Base-by-base conservation (phyloP, 2,113 vertebrate genomes). In the Penelope pileata region DNA sequence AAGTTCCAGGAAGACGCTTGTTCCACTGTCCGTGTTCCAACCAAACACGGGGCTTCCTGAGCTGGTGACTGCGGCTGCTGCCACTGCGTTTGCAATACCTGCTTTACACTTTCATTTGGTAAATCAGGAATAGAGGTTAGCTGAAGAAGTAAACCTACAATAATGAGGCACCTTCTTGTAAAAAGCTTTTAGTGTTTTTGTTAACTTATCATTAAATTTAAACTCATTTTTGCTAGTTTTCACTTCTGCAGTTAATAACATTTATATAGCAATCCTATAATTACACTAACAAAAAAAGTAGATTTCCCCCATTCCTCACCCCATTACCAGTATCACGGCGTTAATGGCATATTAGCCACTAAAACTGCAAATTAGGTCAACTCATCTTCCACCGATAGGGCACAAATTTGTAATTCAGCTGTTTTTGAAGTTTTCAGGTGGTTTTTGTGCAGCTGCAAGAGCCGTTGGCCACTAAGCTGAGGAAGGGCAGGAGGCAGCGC, bases 211-310 rank as follows among this genome's bases (percentile, higher is more conserved):
- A 56, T 85, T 91, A 81, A 74, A 86, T 92, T 92, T 74, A 92
- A 86, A 68, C 77, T 84, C n/a, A 26, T 86, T 93, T 94, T 90
- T 85, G 67, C 75, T 8, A 2, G 64, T 87, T 96, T 80, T 94
- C 90, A 78, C 42, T 90, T 83, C 83, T 95, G 85, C 93, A 91
- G 90, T 93, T 90, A 93, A 85, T 87, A 95, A 95, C 91, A 94
- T 94, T 83, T 86, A 88, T 72, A 90, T 30, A 68, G 72, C 68
- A 83, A 63, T 90, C 85, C 83, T 94, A 93, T 91, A 95, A 96
- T 96, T 95, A 96, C 79, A 94, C 93, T 91, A 95, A 96, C 91
- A 80, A 88, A 95, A 92, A 54, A 94, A 87, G 72, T 50, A 75
- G 62, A 68, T 93, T 85, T 85, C 51, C 69, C 77, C 79, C 48